Evolutionary conservation across 2,888 invertebrate species (phyloP).

Genomic region (Stenodema calcarata): DNA sequence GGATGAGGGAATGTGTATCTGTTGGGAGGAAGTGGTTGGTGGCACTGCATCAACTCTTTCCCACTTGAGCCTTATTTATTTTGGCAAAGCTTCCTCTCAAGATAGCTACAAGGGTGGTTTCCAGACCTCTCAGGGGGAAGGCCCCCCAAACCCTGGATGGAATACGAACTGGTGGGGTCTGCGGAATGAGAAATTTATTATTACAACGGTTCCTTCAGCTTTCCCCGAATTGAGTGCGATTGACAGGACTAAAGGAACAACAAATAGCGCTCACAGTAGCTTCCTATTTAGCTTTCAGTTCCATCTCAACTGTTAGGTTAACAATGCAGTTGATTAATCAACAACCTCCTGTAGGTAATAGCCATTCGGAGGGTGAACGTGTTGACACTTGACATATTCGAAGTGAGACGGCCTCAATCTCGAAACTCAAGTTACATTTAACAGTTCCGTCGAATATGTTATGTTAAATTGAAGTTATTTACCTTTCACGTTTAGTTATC

Average conservation of each 20-base stretch:
- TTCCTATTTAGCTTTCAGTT: background rate
- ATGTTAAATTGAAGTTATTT: too few relatives aligned
- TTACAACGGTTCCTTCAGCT: conserved; percentile 7
- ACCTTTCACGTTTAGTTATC: too few relatives aligned
- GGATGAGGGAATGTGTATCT: background rate
- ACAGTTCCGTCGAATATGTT: too few relatives aligned
- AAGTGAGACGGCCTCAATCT: background rate
- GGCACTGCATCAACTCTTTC: conserved; percentile 25
- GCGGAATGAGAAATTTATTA: conserved; percentile 1
- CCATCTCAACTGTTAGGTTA: background rate
- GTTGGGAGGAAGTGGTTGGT: background rate
- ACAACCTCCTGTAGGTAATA: background rate
- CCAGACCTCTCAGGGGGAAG: background rate
- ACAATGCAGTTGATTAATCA: background rate
- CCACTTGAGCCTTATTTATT: conserved; percentile 36
- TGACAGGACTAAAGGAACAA: conserved; percentile 15
- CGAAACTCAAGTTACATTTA: background rate
- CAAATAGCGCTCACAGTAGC: background rate
- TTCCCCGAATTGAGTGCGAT: background rate
- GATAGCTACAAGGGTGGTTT: conserved; percentile 4
- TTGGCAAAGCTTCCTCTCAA: conserved; percentile 27
- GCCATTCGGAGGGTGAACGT: background rate
- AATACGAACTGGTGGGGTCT: background rate
- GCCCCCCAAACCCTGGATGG: background rate
- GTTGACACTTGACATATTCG: background rate